Percentiles rank a stretch among this genome's conserved stretches.
Conservation (phyloP, 2,888 invertebrate species). For the Neoscelio sp. region DNA sequence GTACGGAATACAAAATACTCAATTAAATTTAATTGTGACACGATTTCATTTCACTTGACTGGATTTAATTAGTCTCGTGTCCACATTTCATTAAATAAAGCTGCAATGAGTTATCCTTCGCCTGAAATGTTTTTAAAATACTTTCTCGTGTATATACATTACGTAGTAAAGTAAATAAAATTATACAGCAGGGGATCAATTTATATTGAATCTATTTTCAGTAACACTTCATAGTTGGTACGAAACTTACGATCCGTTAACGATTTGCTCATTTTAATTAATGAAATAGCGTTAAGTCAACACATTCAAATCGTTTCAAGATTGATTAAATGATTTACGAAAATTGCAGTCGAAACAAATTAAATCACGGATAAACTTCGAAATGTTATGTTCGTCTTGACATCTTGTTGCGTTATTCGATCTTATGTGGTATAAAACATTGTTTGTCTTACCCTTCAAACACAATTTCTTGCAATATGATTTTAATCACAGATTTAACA, state of each 20-base stretch:
- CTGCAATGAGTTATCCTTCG: not conserved
- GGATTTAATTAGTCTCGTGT: slow-evolving; percentile 2
- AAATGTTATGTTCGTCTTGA: not conserved
- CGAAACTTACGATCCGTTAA: not conserved
- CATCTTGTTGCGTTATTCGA: slow-evolving; percentile 21
- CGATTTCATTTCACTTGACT: no score
- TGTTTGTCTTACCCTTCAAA: slow-evolving; percentile 33
- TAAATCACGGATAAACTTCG: not conserved
- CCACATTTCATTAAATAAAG: not conserved
- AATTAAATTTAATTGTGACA: not conserved
- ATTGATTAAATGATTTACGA: not conserved
- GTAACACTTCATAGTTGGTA: slow-evolving; percentile 13
- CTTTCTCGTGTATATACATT: not conserved
- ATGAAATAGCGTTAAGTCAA: not conserved
- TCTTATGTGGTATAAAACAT: slow-evolving; percentile 7
- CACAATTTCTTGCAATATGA: slow-evolving; percentile 27
- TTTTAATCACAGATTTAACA: slow-evolving; percentile 49
- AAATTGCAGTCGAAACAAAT: not conserved
- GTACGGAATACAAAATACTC: not conserved
- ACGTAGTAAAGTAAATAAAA: not conserved
- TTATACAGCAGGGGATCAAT: slow-evolving; percentile 6
- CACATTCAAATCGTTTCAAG: not conserved
- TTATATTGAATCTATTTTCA: slow-evolving; percentile 6
- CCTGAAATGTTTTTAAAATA: not conserved
- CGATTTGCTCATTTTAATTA: not conserved